Evolutionary conservation across 2,113 vertebrate genomes (phyloP).

Genomic region (Tringa solitaria): DNA sequence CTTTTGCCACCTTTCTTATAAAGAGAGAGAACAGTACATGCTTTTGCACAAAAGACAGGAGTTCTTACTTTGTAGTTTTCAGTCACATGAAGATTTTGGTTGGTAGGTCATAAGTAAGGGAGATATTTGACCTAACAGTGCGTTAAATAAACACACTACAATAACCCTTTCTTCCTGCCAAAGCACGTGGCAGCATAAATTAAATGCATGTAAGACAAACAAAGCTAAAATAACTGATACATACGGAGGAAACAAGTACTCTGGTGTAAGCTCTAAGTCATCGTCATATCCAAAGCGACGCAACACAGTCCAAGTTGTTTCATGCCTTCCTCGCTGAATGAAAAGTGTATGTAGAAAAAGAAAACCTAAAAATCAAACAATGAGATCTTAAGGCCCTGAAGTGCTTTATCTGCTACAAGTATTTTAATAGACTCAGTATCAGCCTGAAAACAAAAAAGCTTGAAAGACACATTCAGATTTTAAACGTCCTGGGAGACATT

Average conservation of each 20-base stretch:
- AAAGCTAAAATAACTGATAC: constrained; percentile 38
- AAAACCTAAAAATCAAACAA: constrained; percentile 83
- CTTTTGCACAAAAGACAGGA: background rate
- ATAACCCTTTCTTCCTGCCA: background rate
- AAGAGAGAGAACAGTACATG: background rate
- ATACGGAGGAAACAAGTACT: constrained; percentile 94
- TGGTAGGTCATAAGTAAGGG: background rate
- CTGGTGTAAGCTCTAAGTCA: constrained; percentile 93
- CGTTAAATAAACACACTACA: background rate
- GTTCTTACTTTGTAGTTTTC: background rate
- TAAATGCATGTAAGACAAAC: background rate
- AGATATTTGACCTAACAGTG: background rate
- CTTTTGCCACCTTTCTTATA: background rate
- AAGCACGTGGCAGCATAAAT: background rate
- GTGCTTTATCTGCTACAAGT: background rate
- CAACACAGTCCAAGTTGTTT: constrained; percentile 97
- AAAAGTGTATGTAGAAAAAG: constrained; percentile 98
- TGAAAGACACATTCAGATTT: background rate
- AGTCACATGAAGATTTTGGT: background rate
- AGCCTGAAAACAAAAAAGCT: background rate
- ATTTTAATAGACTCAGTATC: background rate
- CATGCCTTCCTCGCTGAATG: constrained; percentile 96
- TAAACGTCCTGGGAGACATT: background rate
- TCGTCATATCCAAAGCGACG: constrained; percentile 95
- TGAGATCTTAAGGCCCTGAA: background rate